These are phyloP conservation scores for Thecocarcelia acutangulata DNA, from an alignment of 2,888 invertebrate genomes.

Conservation along the genomic window DNA sequence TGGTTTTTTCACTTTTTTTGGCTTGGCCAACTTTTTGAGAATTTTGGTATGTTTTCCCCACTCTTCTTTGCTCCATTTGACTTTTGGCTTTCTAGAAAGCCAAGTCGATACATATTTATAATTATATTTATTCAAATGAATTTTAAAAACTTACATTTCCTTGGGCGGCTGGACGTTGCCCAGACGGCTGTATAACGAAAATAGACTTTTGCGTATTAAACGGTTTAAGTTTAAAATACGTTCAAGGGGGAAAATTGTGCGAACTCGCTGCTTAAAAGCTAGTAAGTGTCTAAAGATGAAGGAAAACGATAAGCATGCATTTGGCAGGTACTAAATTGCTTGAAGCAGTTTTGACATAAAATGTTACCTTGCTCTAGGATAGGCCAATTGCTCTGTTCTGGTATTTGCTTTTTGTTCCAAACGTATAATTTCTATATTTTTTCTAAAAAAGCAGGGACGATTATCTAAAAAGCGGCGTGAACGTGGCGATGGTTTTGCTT, in stretches of 20 bases:
- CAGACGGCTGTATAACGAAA: slow-evolving; percentile 79
- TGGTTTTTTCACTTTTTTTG: slow-evolving; percentile 71
- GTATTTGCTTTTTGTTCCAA: slow-evolving; percentile 72
- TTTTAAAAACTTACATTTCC: slow-evolving; percentile 71
- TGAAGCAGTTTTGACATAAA: neutral
- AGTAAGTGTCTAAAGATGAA: slow-evolving; percentile 63
- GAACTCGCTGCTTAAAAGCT: slow-evolving; percentile 62
- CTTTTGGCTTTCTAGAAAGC: slow-evolving; percentile 70
- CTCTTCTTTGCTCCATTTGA: slow-evolving; percentile 73
- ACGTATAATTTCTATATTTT: slow-evolving; percentile 73
- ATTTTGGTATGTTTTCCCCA: slow-evolving; percentile 74
- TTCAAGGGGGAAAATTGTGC: slow-evolving; percentile 35
- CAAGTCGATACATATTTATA: neutral
- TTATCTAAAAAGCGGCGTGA: slow-evolving; percentile 70
- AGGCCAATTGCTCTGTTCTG: slow-evolving; percentile 77
- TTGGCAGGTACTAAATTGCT: neutral
- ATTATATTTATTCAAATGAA: neutral
- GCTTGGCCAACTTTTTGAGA: slow-evolving; percentile 74
- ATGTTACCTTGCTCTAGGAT: slow-evolving; percentile 74
- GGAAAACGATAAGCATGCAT: too few species aligned
- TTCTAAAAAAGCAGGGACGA: slow-evolving; percentile 74
- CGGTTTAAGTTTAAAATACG: slow-evolving; percentile 75
- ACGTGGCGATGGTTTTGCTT: slow-evolving; percentile 49
- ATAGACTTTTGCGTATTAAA: slow-evolving; percentile 75
- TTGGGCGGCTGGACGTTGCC: slow-evolving; percentile 74